A percentile compares a stretch with the other conserved stretches of the same genome.
These are phyloP conservation scores for Brachyopa scutellaris DNA, from an alignment of 2,888 invertebrate species.

Conservation along the genomic window DNA sequence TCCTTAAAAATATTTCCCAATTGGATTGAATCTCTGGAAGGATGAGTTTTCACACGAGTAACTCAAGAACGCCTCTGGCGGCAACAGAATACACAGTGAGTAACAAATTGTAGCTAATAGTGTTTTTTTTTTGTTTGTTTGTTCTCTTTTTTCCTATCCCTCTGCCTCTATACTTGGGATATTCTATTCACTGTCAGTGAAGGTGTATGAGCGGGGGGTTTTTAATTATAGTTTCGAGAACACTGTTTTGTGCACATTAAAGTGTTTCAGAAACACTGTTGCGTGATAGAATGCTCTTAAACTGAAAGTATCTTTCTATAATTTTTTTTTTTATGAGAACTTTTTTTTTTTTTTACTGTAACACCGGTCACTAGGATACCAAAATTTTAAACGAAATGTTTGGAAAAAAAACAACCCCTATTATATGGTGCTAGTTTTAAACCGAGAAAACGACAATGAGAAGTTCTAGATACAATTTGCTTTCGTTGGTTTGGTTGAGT, in stretches of 20 bases:
- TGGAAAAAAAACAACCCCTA: slow-evolving; percentile 50
- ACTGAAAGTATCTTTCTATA: background rate
- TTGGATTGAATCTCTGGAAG: slow-evolving; percentile 69
- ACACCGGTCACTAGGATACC: slow-evolving; percentile 40
- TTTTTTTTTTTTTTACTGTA: slow-evolving; percentile 6
- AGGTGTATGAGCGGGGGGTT: background rate
- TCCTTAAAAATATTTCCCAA: background rate
- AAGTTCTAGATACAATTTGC: slow-evolving; percentile 45
- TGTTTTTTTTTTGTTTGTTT: background rate
- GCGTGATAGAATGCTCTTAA: slow-evolving; percentile 57
- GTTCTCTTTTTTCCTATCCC: background rate
- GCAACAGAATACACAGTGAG: slow-evolving; percentile 81
- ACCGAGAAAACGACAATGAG: slow-evolving; percentile 1
- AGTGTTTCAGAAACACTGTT: slow-evolving; percentile 46
- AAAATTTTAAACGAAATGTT: slow-evolving; percentile 14
- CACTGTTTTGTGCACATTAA: background rate
- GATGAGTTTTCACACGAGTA: slow-evolving; percentile 82
- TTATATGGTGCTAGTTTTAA: slow-evolving; percentile 8
- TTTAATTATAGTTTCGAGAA: slow-evolving; percentile 27
- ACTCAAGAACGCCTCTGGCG: slow-evolving; percentile 81
- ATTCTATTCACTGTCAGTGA: slow-evolving; percentile 35
- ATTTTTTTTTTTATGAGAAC: background rate
- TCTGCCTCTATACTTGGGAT: background rate
- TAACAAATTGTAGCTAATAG: slow-evolving; percentile 61
- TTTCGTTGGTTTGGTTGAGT: slow-evolving; percentile 21